phyloP scores from a whole-genome alignment of 2,113 vertebrate species.

The Numida meleagris region DNA sequence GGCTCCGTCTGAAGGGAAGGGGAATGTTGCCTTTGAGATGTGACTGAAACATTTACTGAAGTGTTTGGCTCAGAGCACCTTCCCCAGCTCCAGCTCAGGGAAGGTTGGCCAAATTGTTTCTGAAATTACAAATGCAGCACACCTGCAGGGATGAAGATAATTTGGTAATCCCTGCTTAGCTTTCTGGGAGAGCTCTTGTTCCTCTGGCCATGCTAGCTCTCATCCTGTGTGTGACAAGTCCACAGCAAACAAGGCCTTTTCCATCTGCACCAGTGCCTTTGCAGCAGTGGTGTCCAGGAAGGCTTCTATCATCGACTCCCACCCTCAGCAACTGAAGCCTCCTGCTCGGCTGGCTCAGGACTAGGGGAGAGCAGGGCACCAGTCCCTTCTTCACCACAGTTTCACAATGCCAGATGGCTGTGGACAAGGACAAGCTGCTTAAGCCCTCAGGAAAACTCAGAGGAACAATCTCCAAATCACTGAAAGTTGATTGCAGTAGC shows the following conservation, averaged over 20 bases:
- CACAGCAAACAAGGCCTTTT: neutral
- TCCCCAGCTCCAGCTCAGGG: neutral
- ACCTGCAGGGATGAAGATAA: neutral
- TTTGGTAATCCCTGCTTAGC: neutral
- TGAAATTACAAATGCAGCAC: neutral
- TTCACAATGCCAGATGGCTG: neutral
- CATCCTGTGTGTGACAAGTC: accelerated
- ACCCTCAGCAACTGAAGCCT: neutral
- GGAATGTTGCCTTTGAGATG: neutral
- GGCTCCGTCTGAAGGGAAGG: neutral
- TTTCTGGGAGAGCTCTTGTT: neutral
- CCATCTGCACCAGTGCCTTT: accelerated
- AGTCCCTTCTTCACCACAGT: neutral
- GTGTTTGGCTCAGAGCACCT: neutral
- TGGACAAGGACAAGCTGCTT: neutral
- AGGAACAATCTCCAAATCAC: conserved; percentile 10
- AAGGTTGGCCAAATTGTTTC: accelerated
- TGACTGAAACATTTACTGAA: accelerated
- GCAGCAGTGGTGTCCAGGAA: accelerated
- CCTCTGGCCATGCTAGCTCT: accelerated
- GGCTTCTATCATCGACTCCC: neutral
- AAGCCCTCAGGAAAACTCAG: conserved; percentile 33
- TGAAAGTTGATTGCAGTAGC: neutral
- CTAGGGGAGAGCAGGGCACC: neutral
- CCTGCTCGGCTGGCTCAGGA: neutral